Percentiles rank a stretch among this genome's conserved stretches.
Conservation (phyloP, 2,797 vertebrate species). For the Podarcis siculus region DNA sequence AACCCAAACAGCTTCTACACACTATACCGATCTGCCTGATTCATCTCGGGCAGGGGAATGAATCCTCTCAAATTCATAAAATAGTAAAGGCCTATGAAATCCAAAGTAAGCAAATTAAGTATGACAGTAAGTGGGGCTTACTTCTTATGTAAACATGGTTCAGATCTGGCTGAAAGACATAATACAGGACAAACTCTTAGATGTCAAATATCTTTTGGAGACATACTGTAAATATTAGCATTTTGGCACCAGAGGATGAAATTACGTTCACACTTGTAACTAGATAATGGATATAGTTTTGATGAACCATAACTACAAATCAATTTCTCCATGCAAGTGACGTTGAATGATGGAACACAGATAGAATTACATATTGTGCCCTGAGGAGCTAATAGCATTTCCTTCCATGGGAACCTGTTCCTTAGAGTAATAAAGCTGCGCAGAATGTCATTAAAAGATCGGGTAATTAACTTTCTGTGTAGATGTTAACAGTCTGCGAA, state of each 20-base stretch:
- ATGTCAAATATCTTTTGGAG: not conserved
- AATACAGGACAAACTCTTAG: not conserved
- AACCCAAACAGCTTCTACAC: not conserved
- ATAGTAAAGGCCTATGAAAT: not conserved
- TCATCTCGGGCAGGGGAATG: not conserved
- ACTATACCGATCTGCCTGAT: not conserved
- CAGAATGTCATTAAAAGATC: constrained; percentile 8
- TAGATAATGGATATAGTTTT: constrained; percentile 5
- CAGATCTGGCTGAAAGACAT: not conserved
- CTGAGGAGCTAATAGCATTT: constrained; percentile 16
- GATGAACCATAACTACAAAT: constrained; percentile 25
- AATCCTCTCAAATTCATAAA: not conserved
- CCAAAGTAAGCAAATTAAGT: not conserved
- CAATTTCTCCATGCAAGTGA: constrained; percentile 21
- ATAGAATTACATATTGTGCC: constrained; percentile 29
- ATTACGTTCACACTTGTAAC: constrained; percentile 18
- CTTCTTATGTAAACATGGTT: not conserved
- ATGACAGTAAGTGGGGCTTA: not conserved
- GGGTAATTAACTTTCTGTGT: constrained; percentile 31
- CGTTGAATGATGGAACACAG: constrained; percentile 5
- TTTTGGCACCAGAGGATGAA: not conserved
- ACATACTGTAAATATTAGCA: constrained; percentile 10
- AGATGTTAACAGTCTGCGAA: constrained; percentile 7
- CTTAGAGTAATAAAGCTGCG: constrained; percentile 1
- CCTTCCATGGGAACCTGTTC: constrained; percentile 14